phyloP scores from a whole-genome alignment of 2,797 vertebrate genomes.

The Bucorvus abyssinicus region DNA sequence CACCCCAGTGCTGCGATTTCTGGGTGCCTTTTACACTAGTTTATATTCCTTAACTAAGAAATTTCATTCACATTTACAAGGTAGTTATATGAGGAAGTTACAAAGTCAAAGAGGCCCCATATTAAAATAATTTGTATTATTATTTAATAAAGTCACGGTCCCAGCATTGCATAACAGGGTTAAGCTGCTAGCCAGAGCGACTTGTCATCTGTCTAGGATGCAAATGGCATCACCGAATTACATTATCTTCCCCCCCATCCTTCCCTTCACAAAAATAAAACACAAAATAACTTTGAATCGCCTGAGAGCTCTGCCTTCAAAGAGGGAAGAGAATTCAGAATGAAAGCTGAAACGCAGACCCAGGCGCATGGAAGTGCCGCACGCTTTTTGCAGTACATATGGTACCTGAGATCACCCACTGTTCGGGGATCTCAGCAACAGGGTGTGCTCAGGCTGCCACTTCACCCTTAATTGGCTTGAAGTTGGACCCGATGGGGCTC shows the following conservation, averaged over 20 bases:
- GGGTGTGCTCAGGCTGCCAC: constrained; percentile 19
- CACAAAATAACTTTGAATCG: constrained; percentile 47
- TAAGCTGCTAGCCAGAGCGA: constrained; percentile 74
- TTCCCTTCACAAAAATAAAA: constrained; percentile 43
- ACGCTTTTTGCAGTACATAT: constrained; percentile 63
- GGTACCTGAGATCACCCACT: constrained; percentile 62
- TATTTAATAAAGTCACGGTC: constrained; percentile 72
- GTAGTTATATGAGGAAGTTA: constrained; percentile 31
- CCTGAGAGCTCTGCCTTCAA: constrained; percentile 56
- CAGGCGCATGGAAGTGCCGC: not conserved
- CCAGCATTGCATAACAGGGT: constrained; percentile 68
- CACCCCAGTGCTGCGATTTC: constrained; percentile 39
- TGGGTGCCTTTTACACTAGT: constrained; percentile 36
- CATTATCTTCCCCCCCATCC: not conserved
- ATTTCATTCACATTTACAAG: constrained; percentile 53
- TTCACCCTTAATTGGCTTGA: constrained; percentile 15
- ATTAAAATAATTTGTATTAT: constrained; percentile 71
- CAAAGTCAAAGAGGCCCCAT: constrained; percentile 57
- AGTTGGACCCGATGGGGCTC: not conserved
- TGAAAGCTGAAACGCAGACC: constrained; percentile 20
- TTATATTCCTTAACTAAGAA: constrained; percentile 32
- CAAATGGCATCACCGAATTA: constrained; percentile 69
- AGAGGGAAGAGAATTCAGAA: constrained; percentile 37
- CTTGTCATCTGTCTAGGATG: constrained; percentile 75
- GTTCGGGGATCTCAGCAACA: not conserved